Evolutionary conservation across 2,113 vertebrate species (phyloP), one percentile per base, ranked within the genome.

Genomic region (Triplophysa tibetana): DNA sequence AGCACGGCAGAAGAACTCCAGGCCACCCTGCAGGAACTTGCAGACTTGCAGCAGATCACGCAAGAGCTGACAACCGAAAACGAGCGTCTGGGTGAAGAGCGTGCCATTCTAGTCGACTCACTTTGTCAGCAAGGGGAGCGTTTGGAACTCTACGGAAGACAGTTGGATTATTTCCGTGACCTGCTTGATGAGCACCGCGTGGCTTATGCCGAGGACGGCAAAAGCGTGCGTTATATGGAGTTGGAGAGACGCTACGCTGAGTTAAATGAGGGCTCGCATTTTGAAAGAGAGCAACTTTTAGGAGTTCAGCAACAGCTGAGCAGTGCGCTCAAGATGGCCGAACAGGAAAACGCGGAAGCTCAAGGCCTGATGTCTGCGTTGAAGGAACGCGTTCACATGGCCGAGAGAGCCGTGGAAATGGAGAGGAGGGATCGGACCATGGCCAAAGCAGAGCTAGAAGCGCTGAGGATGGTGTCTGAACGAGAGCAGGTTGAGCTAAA

Each of bases 281-380:
- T 95, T 43, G 95, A 96, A 69, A 88, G 95, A 7, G 95, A 96
- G 83, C 95, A 96, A 83, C 92, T 96, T 2, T 86, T 96, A 0
- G 95, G 95, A 0, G 95, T 96, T 45, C 95, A 96, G 88, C 95
- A 96, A 85, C 95, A 96, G 65, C 64, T 96, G 19, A 96, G 95
- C 85, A 94, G 95, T 78, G 94, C 95, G 0, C 80, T 96, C 78
- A 95, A 96, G 85, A 94, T 95, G 94, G 95, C 95, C 0, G 95
- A 96, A 38, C 94, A 96, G 68, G 95, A 96, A 86, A 95, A 96
- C 67, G 95, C 95, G 52, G 95, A 96, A 63, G 93, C 94, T 0
- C 95, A 96, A 11, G 94, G 95, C 62, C 92, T 96, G 88, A 95
- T 95, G 26, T 91, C 93, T 2, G 95, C 95, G 0, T 88, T 96